Conservation (phyloP, 1,140 invertebrate species). For the Ceratina calcarata region DNA sequence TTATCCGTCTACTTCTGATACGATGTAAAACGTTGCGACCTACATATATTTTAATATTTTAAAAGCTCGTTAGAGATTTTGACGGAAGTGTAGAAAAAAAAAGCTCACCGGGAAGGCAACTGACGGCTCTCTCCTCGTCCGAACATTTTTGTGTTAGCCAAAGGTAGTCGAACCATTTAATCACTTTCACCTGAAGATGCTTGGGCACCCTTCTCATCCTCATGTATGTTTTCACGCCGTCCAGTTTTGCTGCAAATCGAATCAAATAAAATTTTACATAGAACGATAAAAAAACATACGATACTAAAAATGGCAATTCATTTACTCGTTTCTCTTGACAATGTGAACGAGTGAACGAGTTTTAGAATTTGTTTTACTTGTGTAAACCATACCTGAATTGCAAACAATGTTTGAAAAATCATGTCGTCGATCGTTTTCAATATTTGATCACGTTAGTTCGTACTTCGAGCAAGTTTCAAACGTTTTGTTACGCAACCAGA, state of each 20-base stretch:
- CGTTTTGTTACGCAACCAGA: background rate
- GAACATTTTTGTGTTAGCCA: conserved; percentile 99
- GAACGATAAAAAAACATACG: background rate
- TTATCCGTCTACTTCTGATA: too few relatives aligned
- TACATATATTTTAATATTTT: background rate
- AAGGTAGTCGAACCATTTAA: conserved; percentile 99
- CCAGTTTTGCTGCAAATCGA: conserved; percentile 93
- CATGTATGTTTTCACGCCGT: conserved; percentile 99
- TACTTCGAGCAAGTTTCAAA: background rate
- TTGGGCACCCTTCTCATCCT: conserved; percentile 96
- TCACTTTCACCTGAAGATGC: conserved; percentile 98
- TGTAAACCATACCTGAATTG: background rate
- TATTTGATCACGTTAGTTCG: background rate
- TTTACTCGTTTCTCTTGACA: too few relatives aligned
- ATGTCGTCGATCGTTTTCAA: background rate
- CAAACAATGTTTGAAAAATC: background rate
- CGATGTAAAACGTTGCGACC: too few relatives aligned
- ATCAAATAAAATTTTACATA: background rate
- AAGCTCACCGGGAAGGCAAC: conserved; percentile 90
- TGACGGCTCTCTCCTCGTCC: conserved; percentile 97
- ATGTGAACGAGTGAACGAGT: too few relatives aligned
- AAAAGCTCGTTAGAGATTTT: background rate
- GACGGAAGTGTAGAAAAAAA: background rate
- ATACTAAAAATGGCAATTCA: too few relatives aligned
- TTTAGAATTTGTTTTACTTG: too few relatives aligned